phyloP scores from a whole-genome alignment of 2,888 invertebrate species.

The Archaeoteleia sp. region DNA sequence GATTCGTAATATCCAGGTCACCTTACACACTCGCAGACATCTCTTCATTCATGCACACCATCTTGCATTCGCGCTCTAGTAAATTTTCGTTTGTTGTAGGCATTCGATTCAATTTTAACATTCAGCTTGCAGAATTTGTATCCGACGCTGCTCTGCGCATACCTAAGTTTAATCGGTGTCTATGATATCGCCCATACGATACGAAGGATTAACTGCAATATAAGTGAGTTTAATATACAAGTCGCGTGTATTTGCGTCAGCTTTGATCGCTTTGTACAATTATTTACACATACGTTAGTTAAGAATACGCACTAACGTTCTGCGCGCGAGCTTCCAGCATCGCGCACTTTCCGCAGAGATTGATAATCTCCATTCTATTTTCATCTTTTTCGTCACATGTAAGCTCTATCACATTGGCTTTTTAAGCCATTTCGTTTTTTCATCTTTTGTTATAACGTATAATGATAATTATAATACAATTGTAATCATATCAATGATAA shows the following conservation, averaged over 20 bases:
- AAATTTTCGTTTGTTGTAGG: constrained; percentile 49
- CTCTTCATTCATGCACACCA: constrained; percentile 43
- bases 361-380: constrained; percentile 45
- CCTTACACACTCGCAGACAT: constrained; percentile 39
- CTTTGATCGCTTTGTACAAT: constrained; percentile 59
- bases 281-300: constrained; percentile 59
- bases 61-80: constrained; percentile 41
- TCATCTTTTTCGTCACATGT: constrained; percentile 64
- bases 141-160: constrained; percentile 34
- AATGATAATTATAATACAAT: constrained; percentile 54
- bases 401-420: constrained; percentile 76
- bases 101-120: constrained; percentile 51
- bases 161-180: constrained; percentile 51
- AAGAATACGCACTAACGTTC: constrained; percentile 55
- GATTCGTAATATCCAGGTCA: constrained; percentile 70
- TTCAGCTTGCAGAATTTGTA: constrained; percentile 51
- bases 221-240: constrained; percentile 72
- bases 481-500: constrained; percentile 58
- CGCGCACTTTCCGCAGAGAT: constrained; percentile 38
- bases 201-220: constrained; percentile 71
- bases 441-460: constrained; percentile 44
- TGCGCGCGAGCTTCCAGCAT: constrained; percentile 40
- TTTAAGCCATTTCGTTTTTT: constrained; percentile 70
- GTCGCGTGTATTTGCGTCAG: constrained; percentile 59
- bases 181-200: constrained; percentile 64